Base-by-base conservation (phyloP, 2,888 invertebrate species). In the Andrena marginata region DNA sequence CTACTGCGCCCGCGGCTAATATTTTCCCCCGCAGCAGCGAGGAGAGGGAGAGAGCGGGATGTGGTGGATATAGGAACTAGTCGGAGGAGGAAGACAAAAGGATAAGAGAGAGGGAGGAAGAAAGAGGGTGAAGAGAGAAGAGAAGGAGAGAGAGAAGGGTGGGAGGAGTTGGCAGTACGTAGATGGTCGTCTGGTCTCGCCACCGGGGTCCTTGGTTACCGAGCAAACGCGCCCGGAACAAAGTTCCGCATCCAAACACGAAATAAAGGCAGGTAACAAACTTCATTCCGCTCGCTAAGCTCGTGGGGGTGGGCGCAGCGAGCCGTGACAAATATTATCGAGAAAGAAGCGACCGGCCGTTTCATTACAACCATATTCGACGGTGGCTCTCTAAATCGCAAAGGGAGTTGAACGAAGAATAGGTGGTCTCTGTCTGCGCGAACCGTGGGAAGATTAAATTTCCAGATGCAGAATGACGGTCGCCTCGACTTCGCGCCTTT, bases 221-320 rank as follows among this genome's bases (percentile, higher is more conserved):
- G 84, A 77, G 88, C 72, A 84, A 87, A 84, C 86, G 85, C 85
- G 71, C 35, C 81, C 78, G 72, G 77, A 81, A 85, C 83, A 84
- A 90, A 87, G 85, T 90, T 89, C 77, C 80, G 71, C 81, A 73
- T 71, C 79, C 75, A 87, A 90, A 87, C 80, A 80, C 76, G 80
- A 82, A 87, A 87, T 89, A 85, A 87, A 85, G 82, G 70, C 80
- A 56, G 71, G 78, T 80, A 88, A 87, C 82, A 81, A 85, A 86
- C 82, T 89, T 86, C 72, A 77, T 86, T 85, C 77, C 82, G 68
- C 67, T 65, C 63, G 75, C 70, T 54, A 49, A 74, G 59, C 63
- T 71, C 63, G 7, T 0, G n/a, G 31, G n/a, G 16, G 42, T 16
- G 16, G 16, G 5, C 42, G 33, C 35, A 20, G 2, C 10, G 33